phyloP scores from a whole-genome alignment of 2,113 vertebrate species.

The Pseudorasbora parva region DNA sequence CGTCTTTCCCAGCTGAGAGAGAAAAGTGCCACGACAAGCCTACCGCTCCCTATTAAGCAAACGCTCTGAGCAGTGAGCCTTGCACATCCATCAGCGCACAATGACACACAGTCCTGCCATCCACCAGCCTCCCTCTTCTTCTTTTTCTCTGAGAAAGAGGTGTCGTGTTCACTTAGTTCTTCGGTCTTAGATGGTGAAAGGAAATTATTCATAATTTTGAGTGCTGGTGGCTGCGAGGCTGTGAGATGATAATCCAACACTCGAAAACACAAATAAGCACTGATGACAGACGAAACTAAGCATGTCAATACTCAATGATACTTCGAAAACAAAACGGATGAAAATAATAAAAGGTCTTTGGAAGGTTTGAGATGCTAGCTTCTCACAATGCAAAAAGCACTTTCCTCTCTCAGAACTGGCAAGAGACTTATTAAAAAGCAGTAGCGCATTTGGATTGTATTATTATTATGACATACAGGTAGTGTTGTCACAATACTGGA shows the following conservation, averaged over 20 bases:
- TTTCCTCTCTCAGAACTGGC: background rate
- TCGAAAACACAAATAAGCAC: slow-evolving; percentile 31
- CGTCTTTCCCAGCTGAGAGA: slow-evolving; percentile 46
- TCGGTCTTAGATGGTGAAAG: slow-evolving; percentile 7
- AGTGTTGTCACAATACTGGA: too few relatives aligned
- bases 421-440: background rate
- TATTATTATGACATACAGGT: too few relatives aligned
- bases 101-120: slow-evolving; percentile 57
- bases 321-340: slow-evolving; percentile 26
- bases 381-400: background rate
- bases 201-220: slow-evolving; percentile 13
- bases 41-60: slow-evolving; percentile 75
- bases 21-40: slow-evolving; percentile 58
- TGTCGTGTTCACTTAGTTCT: slow-evolving; percentile 37
- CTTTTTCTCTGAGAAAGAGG: slow-evolving; percentile 17
- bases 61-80: slow-evolving; percentile 72
- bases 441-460: too few relatives aligned
- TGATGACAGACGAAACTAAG: slow-evolving; percentile 3
- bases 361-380: background rate
- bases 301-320: background rate
- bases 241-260: slow-evolving; percentile 38
- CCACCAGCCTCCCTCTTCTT: background rate
- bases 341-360: slow-evolving; percentile 9
- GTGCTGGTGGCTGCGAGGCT: background rate
- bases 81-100: slow-evolving; percentile 70